Conservation (phyloP, 2,888 invertebrate genomes). For the Drosophila rellima region DNA sequence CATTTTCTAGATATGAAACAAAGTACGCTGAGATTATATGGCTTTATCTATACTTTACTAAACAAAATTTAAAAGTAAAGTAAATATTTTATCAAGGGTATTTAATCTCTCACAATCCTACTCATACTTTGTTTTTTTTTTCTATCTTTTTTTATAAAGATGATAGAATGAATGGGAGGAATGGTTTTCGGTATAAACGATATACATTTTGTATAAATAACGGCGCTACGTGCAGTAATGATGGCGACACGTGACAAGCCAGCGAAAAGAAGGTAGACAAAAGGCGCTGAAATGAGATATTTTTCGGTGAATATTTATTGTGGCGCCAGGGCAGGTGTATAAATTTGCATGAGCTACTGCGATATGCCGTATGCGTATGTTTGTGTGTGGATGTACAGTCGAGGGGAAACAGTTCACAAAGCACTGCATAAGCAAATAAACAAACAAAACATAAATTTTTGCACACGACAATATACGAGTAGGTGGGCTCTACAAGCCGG, state of each 20-base stretch:
- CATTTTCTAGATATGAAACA: too few species aligned
- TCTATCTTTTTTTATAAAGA: not conserved
- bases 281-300: slow-evolving; percentile 79
- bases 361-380: slow-evolving; percentile 27
- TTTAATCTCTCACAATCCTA: slow-evolving; percentile 22
- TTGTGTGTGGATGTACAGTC: not conserved
- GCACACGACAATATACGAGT: slow-evolving; percentile 38
- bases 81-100: slow-evolving; percentile 12
- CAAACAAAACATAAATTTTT: slow-evolving; percentile 78
- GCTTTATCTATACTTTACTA: not conserved
- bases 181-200: slow-evolving; percentile 62
- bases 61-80: slow-evolving; percentile 13
- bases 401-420: slow-evolving; percentile 50
- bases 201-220: slow-evolving; percentile 82
- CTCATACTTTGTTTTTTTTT: slow-evolving; percentile 1
- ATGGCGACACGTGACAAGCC: slow-evolving; percentile 85
- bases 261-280: slow-evolving; percentile 68
- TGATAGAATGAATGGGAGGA: not conserved
- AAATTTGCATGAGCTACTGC: slow-evolving; percentile 76
- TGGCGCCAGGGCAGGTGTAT: slow-evolving; percentile 71
- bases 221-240: slow-evolving; percentile 85
- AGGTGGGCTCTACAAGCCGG: slow-evolving; percentile 25
- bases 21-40: too few species aligned
- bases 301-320: slow-evolving; percentile 74
- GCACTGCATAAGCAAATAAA: slow-evolving; percentile 79